Evolutionary conservation across 2,113 vertebrate genomes (phyloP).

Genomic region (Gila orcuttii): DNA sequence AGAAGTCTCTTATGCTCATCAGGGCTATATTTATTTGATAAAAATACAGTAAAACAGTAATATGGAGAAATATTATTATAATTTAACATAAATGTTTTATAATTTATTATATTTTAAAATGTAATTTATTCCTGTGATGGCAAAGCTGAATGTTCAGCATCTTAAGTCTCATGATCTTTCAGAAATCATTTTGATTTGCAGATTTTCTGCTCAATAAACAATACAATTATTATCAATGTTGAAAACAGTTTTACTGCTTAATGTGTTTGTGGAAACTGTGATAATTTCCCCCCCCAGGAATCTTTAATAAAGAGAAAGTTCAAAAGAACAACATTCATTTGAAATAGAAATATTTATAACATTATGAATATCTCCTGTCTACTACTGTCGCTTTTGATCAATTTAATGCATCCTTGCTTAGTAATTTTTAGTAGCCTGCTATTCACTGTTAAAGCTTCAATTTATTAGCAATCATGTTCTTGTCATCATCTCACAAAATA

Average conservation of each 20-base stretch:
- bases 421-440: background rate
- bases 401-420: background rate
- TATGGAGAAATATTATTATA: too few relatives aligned
- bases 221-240: background rate
- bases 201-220: background rate
- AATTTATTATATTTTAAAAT: background rate
- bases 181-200: background rate
- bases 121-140: background rate
- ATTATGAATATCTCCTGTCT: background rate
- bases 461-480: background rate
- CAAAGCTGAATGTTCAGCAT: background rate
- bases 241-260: too few relatives aligned
- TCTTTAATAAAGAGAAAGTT: too few relatives aligned
- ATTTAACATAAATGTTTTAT: too few relatives aligned
- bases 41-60: background rate
- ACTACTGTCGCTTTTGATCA: background rate
- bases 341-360: background rate
- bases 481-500: background rate
- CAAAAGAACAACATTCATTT: background rate
- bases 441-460: background rate
- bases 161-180: background rate
- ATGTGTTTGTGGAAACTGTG: too few relatives aligned
- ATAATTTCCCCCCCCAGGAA: too few relatives aligned
- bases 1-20: background rate
- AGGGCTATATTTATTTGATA: background rate